phyloP scores from a whole-genome alignment of 2,888 invertebrate species.

The Cosmia trapezina region DNA sequence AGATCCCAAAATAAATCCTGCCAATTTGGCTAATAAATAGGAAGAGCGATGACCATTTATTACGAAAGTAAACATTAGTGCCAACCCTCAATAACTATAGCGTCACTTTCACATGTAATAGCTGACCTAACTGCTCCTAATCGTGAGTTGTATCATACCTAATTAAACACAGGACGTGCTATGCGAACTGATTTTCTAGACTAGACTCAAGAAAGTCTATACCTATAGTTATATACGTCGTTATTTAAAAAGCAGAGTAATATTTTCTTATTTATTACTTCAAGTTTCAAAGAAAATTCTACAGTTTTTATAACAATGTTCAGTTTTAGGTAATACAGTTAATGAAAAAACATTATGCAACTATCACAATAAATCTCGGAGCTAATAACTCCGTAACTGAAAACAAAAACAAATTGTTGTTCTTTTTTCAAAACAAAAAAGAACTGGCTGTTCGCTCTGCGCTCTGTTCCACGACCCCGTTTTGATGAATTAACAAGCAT shows the following conservation, averaged over 20 bases:
- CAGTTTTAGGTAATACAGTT: neutral
- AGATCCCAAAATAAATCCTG: neutral
- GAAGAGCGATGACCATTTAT: slow-evolving; percentile 2
- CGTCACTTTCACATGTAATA: slow-evolving; percentile 55
- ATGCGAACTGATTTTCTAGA: slow-evolving; percentile 52
- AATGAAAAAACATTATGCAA: slow-evolving; percentile 6
- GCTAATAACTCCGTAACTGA: slow-evolving; percentile 7
- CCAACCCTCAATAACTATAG: slow-evolving; percentile 35
- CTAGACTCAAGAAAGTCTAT: slow-evolving; percentile 36
- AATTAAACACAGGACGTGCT: slow-evolving; percentile 61
- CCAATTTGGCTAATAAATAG: slow-evolving; percentile 13
- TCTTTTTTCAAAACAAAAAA: slow-evolving; percentile 21
- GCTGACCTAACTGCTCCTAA: slow-evolving; percentile 41
- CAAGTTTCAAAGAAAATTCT: neutral
- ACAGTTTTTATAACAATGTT: slow-evolving; percentile 1
- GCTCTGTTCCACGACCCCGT: slow-evolving; percentile 58
- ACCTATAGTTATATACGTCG: neutral
- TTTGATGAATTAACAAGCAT: slow-evolving; percentile 55
- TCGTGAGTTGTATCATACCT: slow-evolving; percentile 57
- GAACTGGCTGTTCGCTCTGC: slow-evolving; percentile 1
- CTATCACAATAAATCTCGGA: slow-evolving; percentile 15
- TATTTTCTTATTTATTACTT: neutral
- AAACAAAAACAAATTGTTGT: slow-evolving; percentile 16
- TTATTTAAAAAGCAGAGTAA: slow-evolving; percentile 1
- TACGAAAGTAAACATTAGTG: slow-evolving; percentile 17